Evolutionary conservation across 2,888 invertebrate species (phyloP), one percentile per base, ranked within the genome.

Genomic region (Portevinia maculata): DNA sequence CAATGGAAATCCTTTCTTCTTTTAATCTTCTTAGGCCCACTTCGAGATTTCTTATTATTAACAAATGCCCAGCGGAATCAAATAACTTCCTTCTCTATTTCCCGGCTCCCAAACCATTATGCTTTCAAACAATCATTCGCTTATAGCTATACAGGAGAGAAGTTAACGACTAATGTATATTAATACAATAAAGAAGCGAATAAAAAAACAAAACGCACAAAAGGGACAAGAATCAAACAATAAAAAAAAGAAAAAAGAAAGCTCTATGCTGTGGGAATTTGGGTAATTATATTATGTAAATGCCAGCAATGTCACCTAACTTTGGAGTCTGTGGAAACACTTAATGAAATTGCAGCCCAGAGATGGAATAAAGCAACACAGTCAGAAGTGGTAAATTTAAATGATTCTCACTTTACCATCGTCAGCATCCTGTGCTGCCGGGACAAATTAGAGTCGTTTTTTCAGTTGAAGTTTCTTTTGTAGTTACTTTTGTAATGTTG

Each of bases 201-300:
- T 13, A 41, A 24, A 17, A 37, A 50, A 15, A 32, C 7, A 60
- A 60, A 15, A 37, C n/a, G 17, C 1, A 32, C n/a, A 7, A 50
- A 32, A 13, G 17, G 24, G 9, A 24, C 24, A 24, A 24, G 5
- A 24, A 24, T 24, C 24, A 24, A 5, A 24, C 3, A 24, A 52
- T 13, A 64, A 24, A 8, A 65, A 17, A 39, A 39, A 30, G 11
- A 28, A 24, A 41, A 52, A n/a, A 32, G 9, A 11, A 21, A 9
- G 39, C 59, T 57, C 48, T 9, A n/a, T 39, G 74, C 64, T 74
- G 24, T 57, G 74, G 74, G 74, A 64, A 74, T 64, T 46, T 50
- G 48, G 50, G 74, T 74, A 74, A 74, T 74, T 74, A 74, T 64
- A 74, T 74, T 74, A 74, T 65, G 74, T 64, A 74, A 74, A 74